Percentiles rank a stretch among this genome's conserved stretches.
Evolutionary conservation across 2,113 vertebrate genomes (phyloP).

Genomic region (Vidua chalybeata): DNA sequence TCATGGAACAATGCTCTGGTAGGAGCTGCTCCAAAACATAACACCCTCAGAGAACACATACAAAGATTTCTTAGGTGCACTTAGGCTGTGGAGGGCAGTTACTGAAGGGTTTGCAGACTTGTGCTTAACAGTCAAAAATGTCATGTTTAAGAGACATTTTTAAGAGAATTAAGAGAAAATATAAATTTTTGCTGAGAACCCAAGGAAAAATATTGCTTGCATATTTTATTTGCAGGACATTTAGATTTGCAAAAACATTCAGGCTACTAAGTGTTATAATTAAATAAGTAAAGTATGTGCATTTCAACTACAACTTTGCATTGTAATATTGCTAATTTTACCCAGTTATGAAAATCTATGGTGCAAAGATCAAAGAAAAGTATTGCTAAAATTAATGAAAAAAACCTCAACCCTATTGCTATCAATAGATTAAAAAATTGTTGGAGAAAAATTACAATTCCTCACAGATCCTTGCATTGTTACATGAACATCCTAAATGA

Average conservation of each 20-base stretch:
- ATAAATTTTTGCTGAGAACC: background rate
- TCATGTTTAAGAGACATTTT: too few relatives aligned
- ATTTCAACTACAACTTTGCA: background rate
- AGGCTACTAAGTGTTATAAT: background rate
- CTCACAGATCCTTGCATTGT: background rate
- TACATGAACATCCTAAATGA: background rate
- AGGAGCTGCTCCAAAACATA: background rate
- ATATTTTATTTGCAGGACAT: background rate
- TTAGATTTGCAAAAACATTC: background rate
- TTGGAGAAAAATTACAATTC: background rate
- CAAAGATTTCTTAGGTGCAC: background rate
- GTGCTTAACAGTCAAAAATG: background rate
- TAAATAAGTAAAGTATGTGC: background rate
- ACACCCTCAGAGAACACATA: rapidly evolving
- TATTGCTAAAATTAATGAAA: background rate
- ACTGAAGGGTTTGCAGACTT: background rate
- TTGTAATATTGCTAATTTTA: background rate
- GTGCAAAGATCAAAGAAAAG: background rate
- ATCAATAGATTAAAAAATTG: background rate
- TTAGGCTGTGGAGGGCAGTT: background rate
- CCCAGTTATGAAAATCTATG: background rate
- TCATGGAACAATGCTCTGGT: rapidly evolving
- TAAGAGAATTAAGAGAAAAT: background rate
- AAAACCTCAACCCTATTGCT: rapidly evolving
- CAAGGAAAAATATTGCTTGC: background rate